Percentiles rank a stretch among this genome's conserved stretches.
Conservation (phyloP, 2,888 invertebrate species). For the Urechis unicinctus region DNA sequence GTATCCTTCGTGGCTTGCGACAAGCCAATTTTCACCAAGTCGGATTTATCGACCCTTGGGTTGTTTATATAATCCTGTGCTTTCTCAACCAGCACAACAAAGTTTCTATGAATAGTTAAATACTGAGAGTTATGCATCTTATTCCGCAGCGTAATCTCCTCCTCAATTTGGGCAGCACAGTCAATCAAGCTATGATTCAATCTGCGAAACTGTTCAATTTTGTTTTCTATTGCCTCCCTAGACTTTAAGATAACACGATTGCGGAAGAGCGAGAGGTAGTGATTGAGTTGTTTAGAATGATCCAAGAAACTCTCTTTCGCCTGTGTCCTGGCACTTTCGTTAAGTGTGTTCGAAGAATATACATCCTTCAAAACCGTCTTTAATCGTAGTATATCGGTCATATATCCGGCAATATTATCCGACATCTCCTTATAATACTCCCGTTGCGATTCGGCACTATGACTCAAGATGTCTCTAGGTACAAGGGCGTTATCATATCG, state of each 20-base stretch:
- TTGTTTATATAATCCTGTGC: constrained; percentile 7
- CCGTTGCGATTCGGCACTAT: constrained; percentile 1
- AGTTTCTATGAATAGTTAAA: neutral
- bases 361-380: constrained; percentile 10
- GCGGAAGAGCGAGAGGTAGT: constrained; percentile 8
- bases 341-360: constrained; percentile 7
- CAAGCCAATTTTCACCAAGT: constrained; percentile 1
- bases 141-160: neutral
- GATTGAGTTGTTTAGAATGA: neutral
- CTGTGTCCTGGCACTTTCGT: constrained; percentile 8
- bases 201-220: constrained; percentile 1
- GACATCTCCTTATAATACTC: constrained; percentile 9
- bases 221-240: neutral
- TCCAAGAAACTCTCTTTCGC: constrained; percentile 4
- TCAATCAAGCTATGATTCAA: constrained; percentile 7
- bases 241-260: constrained; percentile 3
- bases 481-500: constrained; percentile 14
- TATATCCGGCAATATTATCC: constrained; percentile 10
- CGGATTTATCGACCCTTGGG: constrained; percentile 1
- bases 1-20: neutral
- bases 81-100: constrained; percentile 3
- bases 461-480: constrained; percentile 6
- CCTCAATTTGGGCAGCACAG: neutral
- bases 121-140: neutral
- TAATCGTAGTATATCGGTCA: constrained; percentile 8